These are phyloP conservation scores for Aplochiton taeniatus DNA, from an alignment of 2,797 vertebrate species.

Conservation along the genomic window DNA sequence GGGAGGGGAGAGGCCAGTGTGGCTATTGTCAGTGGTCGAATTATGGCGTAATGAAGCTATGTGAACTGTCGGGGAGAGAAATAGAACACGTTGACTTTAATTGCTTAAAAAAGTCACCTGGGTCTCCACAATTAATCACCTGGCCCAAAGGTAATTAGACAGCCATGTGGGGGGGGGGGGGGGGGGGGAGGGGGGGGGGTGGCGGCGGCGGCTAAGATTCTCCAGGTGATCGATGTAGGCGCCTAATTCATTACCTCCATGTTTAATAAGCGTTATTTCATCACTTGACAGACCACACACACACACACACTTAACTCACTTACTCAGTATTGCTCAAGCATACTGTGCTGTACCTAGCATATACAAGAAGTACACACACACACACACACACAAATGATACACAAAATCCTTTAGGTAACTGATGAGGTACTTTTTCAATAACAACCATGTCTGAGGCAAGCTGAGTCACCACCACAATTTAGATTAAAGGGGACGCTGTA, in stretches of 20 bases:
- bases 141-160: slow-evolving; percentile 21
- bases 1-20: slow-evolving; percentile 9
- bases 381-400: slow-evolving; percentile 6
- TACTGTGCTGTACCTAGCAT: too few relatives aligned
- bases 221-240: slow-evolving; percentile 7
- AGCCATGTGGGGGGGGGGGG: neutral
- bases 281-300: neutral
- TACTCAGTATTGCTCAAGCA: neutral
- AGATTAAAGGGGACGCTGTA: too few relatives aligned
- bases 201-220: neutral
- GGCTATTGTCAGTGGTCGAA: neutral
- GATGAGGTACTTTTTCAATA: too few relatives aligned
- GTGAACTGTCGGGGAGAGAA: neutral
- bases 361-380: neutral
- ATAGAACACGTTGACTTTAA: slow-evolving; percentile 7
- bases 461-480: too few relatives aligned
- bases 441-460: too few relatives aligned
- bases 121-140: slow-evolving; percentile 11
- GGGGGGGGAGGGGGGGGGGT: slow-evolving; percentile 3
- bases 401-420: neutral
- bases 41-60: neutral
- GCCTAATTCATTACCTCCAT: slow-evolving; percentile 5
- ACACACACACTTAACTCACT: slow-evolving; percentile 4
- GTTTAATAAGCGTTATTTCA: neutral
- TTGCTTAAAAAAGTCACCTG: slow-evolving; percentile 3